Conservation (phyloP, 2,888 invertebrate genomes). For the Subacronicta megacephala region DNA sequence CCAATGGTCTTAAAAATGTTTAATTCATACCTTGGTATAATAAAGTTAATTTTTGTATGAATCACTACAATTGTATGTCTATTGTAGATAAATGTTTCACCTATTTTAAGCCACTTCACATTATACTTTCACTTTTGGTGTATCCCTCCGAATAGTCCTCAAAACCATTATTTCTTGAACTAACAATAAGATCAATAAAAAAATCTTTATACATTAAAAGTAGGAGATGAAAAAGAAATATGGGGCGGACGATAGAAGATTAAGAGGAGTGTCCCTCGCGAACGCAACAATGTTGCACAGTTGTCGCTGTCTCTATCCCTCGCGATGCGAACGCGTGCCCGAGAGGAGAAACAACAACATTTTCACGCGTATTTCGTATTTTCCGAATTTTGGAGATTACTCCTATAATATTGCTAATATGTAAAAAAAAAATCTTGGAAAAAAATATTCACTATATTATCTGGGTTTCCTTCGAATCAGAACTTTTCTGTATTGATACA, state of each 20-base stretch:
- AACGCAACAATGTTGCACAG: too few relatives aligned
- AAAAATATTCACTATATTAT: too few relatives aligned
- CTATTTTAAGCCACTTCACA: neutral
- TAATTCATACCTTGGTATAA: neutral
- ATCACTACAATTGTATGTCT: neutral
- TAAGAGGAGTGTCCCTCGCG: too few relatives aligned
- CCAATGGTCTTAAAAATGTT: conserved; percentile 8
- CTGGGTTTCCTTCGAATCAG: too few relatives aligned
- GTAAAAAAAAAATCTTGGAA: too few relatives aligned
- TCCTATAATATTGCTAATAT: too few relatives aligned
- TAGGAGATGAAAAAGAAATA: conserved; percentile 32
- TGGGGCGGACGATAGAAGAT: conserved; percentile 45
- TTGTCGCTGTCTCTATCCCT: too few relatives aligned
- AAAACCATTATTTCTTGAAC: neutral
- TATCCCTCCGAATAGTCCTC: neutral
- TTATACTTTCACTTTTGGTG: neutral
- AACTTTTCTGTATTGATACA: too few relatives aligned
- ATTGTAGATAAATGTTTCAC: neutral
- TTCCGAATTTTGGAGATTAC: too few relatives aligned
- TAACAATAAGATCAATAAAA: conserved; percentile 25
- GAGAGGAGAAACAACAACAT: too few relatives aligned
- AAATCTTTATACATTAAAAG: conserved; percentile 16
- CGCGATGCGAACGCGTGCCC: too few relatives aligned
- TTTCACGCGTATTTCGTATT: too few relatives aligned
- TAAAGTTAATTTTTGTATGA: neutral